Base-by-base conservation (phyloP, 2,113 vertebrate genomes). In the Halichoerus grypus region DNA sequence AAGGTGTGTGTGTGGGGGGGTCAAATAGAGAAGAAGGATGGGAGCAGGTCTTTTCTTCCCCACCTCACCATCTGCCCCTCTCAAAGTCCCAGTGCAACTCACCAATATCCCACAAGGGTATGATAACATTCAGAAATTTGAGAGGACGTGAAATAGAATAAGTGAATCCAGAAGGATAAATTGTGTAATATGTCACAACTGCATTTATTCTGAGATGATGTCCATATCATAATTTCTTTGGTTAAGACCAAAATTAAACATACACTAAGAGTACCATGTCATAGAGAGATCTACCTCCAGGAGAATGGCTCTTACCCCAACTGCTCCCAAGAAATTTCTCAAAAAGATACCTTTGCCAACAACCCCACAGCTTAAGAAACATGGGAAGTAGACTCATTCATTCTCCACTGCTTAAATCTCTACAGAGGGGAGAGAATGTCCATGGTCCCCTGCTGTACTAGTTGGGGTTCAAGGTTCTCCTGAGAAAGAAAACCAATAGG, bases 311-410 rank as follows among this genome's bases (percentile, higher is more conserved):
- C 39, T 69, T 4, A 59, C 3, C 7, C 9, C 28, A 51, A n/a
- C 19, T 80, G n/a, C 46, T 42, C 33, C 21, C 1, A 7, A 22
- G 36, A 53, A 13, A 9, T 31, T 69, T 91, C 72, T 49, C 39
- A 79, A 59, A 71, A 91, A 49, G 39, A 80, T 16, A 22, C 13
- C 39, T 94, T 67, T 33, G 8, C 77, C 59, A 28, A 91, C 39
- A 74, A 28, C 11, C 46, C 12, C 16, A 28, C n/a, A 88, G 39
- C 13, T 67, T 51, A 63, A 57, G 9, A 46, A 46, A 86, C 49
- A 26, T 3, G 15, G 10, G 7, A 46, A 0, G 21, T 18, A 14
- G 1, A 5, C 18, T 53, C 11, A 13, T 76, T 51, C 22, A 4
- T 15, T 53, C 28, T 67, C 51, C 31, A 63, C 0, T 42, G 26